Percentiles rank a stretch among this genome's conserved stretches.
phyloP scores from a whole-genome alignment of 2,113 vertebrate species.

The Pantherophis guttatus region DNA sequence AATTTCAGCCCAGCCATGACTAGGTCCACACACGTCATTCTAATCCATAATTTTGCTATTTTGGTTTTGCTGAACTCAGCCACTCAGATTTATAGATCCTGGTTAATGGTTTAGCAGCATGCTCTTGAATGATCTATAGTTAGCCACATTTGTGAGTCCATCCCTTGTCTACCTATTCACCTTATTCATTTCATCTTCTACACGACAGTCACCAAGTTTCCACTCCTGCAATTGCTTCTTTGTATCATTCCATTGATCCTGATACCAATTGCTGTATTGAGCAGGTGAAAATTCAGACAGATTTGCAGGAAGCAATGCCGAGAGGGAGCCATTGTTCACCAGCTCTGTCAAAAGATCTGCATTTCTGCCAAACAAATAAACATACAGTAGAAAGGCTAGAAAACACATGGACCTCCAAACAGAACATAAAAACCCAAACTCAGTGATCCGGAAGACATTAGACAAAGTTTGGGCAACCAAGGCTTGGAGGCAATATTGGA shows the following conservation, averaged over 20 bases:
- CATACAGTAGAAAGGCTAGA: neutral
- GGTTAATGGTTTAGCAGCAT: neutral
- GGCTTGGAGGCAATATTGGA: neutral
- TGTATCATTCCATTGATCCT: neutral
- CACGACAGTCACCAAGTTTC: slow-evolving; percentile 54
- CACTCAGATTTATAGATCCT: neutral
- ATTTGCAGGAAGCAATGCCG: slow-evolving; percentile 4
- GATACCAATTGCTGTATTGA: slow-evolving; percentile 70
- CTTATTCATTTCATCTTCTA: slow-evolving; percentile 74
- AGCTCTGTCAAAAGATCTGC: slow-evolving; percentile 33
- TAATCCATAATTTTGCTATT: neutral
- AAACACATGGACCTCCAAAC: neutral
- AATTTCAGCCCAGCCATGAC: neutral
- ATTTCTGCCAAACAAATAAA: slow-evolving; percentile 65
- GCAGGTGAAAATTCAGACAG: slow-evolving; percentile 34
- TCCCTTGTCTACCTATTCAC: slow-evolving; percentile 39
- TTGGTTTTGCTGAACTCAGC: neutral
- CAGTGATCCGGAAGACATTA: neutral
- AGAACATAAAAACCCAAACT: neutral
- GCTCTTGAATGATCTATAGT: neutral
- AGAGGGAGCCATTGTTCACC: neutral
- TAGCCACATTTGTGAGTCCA: neutral
- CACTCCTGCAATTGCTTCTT: slow-evolving; percentile 36
- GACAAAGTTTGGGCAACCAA: neutral
- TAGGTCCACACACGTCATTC: neutral